phyloP scores from a whole-genome alignment of 2,888 invertebrate genomes.

The Andrena trimmerana region DNA sequence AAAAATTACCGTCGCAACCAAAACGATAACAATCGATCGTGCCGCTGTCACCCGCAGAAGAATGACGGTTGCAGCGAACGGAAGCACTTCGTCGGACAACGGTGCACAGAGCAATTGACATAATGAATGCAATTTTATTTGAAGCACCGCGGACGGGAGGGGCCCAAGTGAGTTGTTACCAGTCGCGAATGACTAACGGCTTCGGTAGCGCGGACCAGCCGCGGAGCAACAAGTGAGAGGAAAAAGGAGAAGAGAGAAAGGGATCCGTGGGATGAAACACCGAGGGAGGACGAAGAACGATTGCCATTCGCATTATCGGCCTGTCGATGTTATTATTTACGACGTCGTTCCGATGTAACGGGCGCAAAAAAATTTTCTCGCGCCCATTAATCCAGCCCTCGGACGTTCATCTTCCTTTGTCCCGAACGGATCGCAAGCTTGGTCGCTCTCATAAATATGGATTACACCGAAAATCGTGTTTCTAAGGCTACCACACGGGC shows the following conservation, averaged over 20 bases:
- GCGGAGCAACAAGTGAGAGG: slow-evolving; percentile 41
- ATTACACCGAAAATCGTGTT: slow-evolving; percentile 67
- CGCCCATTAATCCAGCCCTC: slow-evolving; percentile 57
- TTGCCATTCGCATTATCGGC: slow-evolving; percentile 70
- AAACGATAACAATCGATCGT: slow-evolving; percentile 54
- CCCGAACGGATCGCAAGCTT: slow-evolving; percentile 15
- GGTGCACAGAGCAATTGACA: slow-evolving; percentile 70
- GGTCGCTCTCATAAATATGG: slow-evolving; percentile 66
- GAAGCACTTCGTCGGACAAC: slow-evolving; percentile 72
- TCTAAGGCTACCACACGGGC: slow-evolving; percentile 33
- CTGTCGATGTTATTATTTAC: slow-evolving; percentile 76
- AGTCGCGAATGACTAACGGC: slow-evolving; percentile 69
- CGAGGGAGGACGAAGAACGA: slow-evolving; percentile 60
- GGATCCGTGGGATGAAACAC: slow-evolving; percentile 23
- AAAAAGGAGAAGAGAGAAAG: slow-evolving; percentile 35
- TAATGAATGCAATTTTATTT: slow-evolving; percentile 77
- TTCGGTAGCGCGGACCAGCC: slow-evolving; percentile 37
- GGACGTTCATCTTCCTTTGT: slow-evolving; percentile 54
- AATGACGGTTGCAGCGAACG: slow-evolving; percentile 55
- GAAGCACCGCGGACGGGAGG: slow-evolving; percentile 63
- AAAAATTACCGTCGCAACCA: slow-evolving; percentile 23
- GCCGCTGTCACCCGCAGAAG: slow-evolving; percentile 35
- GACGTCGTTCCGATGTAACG: slow-evolving; percentile 68
- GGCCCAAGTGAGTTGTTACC: slow-evolving; percentile 65
- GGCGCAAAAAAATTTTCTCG: slow-evolving; percentile 53